Conservation (phyloP, 2,888 invertebrate genomes). For the Geophilus truncorum region DNA sequence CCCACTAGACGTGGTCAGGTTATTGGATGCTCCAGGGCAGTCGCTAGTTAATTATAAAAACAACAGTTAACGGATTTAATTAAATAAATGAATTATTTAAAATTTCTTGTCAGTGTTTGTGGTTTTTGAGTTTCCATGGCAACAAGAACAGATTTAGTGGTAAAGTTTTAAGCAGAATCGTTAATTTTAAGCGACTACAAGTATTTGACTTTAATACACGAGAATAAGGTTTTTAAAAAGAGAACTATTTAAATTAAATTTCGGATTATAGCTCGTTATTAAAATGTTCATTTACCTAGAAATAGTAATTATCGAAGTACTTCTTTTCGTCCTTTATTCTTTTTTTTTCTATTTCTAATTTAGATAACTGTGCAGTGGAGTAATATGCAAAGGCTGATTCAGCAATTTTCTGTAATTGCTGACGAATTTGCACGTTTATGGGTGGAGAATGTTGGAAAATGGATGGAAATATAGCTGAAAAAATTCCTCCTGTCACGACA, state of each 20-base stretch:
- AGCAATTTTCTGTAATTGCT: constrained; percentile 25
- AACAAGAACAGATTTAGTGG: no score
- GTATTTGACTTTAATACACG: not conserved
- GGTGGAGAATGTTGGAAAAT: constrained; percentile 9
- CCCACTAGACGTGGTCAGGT: no score
- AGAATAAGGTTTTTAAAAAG: not conserved
- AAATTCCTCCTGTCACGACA: not conserved
- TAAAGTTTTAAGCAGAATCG: no score
- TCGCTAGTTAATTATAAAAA: no score
- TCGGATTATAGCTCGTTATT: not conserved
- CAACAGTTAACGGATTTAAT: no score
- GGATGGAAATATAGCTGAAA: constrained; percentile 1
- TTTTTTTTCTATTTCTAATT: not conserved
- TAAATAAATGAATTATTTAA: no score
- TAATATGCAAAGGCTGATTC: constrained; percentile 24
- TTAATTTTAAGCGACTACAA: no score
- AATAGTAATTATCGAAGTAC: not conserved
- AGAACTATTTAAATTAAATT: not conserved
- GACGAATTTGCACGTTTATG: constrained; percentile 25
- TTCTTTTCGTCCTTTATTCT: not conserved
- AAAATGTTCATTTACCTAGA: not conserved
- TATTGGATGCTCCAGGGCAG: no score
- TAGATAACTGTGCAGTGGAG: not conserved
- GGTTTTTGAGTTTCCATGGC: no score
- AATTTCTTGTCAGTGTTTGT: no score